Evolutionary conservation across 2,888 invertebrate species (phyloP), one percentile per base, ranked within the genome.

Genomic region (Ormia ochracea): DNA sequence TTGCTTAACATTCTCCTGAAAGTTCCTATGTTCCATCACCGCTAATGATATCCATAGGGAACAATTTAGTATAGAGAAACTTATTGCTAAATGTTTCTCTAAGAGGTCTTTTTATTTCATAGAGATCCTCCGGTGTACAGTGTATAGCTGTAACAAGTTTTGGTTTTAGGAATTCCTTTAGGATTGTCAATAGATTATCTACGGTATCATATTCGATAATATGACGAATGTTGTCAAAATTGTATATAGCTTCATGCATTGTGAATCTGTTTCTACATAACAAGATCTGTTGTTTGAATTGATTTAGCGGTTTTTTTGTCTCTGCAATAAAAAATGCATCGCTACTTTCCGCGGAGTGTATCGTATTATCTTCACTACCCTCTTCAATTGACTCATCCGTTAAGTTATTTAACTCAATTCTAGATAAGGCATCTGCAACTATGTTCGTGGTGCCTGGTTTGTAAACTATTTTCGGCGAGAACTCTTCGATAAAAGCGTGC

Each of bases 121-220:
- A 70, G 1, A 72, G 33, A 26, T 54, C 54, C 26, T 75, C 68
- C 6, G 17, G 41, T 4, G 69, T 69, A 19, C 73, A 81, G 23
- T 79, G 38, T 33, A 81, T 73, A n/a, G 28, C 75, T 4, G 69
- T 75, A 1, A 73, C 74, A 1, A 75, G 28, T 2, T 56, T 63
- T 5, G 66, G 61, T 45, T 56, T 5, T 1, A 38, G 17, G 14
- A 38, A 38, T 38, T 38, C 4, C 17, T 38, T 38, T 10, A 38
- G 17, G 26, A 43, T 14, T 38, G 14, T 43, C n/a, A 19, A 7
- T 6, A n/a, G 33, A 33, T 33, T 33, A 2, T 33, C 33, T 33
- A 6, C 10, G 4, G 33, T 4, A 28, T 28, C 36, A 36, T 36
- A 12, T 36, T 36, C 36, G n/a, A 36, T 36, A n/a, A 36, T 36